Evolutionary conservation across 2,888 invertebrate species (phyloP).

Genomic region (Yponomeuta plumbellus): DNA sequence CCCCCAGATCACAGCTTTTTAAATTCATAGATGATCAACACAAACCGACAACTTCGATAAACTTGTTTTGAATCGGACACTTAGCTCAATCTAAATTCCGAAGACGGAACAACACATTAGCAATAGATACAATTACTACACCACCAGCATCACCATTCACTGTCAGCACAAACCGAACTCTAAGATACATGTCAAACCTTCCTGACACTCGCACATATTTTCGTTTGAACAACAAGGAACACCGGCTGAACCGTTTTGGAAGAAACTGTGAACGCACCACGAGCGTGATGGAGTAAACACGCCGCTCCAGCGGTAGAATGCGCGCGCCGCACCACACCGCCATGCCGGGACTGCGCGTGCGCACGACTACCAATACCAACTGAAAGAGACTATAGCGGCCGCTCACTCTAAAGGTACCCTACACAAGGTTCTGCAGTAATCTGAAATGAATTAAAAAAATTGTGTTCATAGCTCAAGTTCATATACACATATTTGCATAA

Average conservation of each 20-base stretch:
- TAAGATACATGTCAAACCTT: not conserved
- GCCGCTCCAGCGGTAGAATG: conserved; percentile 63
- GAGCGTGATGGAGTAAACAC: conserved; percentile 66
- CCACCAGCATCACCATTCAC: not conserved
- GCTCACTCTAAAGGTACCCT: not conserved
- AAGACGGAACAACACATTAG: not conserved
- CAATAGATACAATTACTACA: not conserved
- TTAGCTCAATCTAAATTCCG: not conserved
- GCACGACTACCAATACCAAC: not conserved
- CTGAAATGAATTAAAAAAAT: too few species aligned
- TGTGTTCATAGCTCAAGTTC: too few species aligned
- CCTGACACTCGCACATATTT: too few species aligned
- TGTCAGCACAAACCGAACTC: not conserved
- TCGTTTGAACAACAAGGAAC: not conserved
- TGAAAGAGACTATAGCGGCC: not conserved
- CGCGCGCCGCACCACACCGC: conserved; percentile 75
- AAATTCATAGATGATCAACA: too few species aligned
- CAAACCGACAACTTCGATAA: too few species aligned
- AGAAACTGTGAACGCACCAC: conserved; percentile 52
- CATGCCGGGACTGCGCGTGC: conserved; percentile 49
- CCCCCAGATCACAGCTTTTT: too few species aligned
- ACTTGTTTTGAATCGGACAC: too few species aligned
- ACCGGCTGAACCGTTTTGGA: not conserved
- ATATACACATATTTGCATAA: too few species aligned
- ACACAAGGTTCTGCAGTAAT: too few species aligned